Evolutionary conservation across 2,888 invertebrate genomes (phyloP), one percentile per base, ranked within the genome.

Genomic region (Xanthorhoe designata): DNA sequence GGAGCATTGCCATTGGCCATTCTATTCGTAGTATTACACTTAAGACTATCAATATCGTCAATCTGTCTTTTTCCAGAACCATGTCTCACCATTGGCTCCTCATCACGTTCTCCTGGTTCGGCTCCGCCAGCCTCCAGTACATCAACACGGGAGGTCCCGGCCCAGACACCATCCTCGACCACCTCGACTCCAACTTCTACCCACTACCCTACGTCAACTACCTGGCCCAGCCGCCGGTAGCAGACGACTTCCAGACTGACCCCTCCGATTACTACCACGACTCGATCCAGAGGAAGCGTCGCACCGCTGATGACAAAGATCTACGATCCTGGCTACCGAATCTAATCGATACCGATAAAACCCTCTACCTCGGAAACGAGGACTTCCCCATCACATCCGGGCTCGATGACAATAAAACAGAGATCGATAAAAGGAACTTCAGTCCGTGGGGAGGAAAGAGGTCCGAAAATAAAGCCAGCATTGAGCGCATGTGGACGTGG

Each of bases 401-500:
- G 1, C 78, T 83, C 8, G 83, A 83, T 0, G 89, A 89, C 51
- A 76, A 75, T 0, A 86, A 84, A 0, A 72, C 72, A 0, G 61
- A 78, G 0, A 73, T 78, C 29, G 86, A 86, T 0, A 92, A 92
- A 72, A 86, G 79, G 65, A 90, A 86, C 70, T 92, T 93, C 61
- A 93, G 92, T 47, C 93, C 92, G 0, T 93, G 92, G 93, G 92
- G 93, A 0, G 93, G 93, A 0, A 92, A 92, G 71, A 74, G 92
- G 49, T 18, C 19, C 0, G 62, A 19, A 3, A 42, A 32, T 52
- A 57, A 38, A 8, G 59, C 65, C 10, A 63, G 47, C 2, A 68
- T 84, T 1, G 90, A 88, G 55, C 82, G 87, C 8, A 86, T 82
- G 84, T 92, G 90, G 91, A 85, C 88, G 0, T 92, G 92, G 92